A percentile compares a stretch with the other conserved stretches of the same genome.
phyloP scores from a whole-genome alignment of 2,888 invertebrate genomes.

The Hypsopygia costalis region DNA sequence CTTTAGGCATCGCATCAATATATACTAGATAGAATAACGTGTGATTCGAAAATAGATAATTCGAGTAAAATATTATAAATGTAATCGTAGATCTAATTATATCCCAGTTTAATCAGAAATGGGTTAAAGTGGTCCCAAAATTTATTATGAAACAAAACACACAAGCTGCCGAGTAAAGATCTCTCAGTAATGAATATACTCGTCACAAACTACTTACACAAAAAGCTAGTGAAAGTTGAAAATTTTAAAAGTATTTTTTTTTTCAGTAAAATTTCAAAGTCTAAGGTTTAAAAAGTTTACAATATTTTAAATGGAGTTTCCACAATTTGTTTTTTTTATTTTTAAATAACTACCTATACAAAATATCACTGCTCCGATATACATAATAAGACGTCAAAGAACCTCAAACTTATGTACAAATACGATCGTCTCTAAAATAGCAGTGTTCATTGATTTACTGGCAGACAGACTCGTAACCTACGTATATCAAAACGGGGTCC shows the following conservation, averaged over 20 bases:
- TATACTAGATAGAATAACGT: slow-evolving; percentile 21
- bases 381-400: slow-evolving; percentile 51
- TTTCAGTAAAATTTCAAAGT: slow-evolving; percentile 40
- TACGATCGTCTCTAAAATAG: slow-evolving; percentile 52
- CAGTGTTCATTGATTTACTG: slow-evolving; percentile 41
- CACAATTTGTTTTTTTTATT: slow-evolving; percentile 22
- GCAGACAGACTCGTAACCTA: slow-evolving; percentile 37
- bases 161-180: slow-evolving; percentile 46
- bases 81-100: slow-evolving; percentile 35
- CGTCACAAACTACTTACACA: slow-evolving; percentile 53
- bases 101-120: slow-evolving; percentile 40
- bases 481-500: slow-evolving; percentile 37
- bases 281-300: slow-evolving; percentile 48
- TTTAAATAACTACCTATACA: slow-evolving; percentile 60
- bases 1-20: slow-evolving; percentile 47
- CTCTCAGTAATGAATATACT: slow-evolving; percentile 32
- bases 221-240: slow-evolving; percentile 57
- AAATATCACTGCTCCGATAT: slow-evolving; percentile 74
- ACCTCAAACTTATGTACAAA: slow-evolving; percentile 62
- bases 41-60: slow-evolving; percentile 21
- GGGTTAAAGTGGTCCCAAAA: slow-evolving; percentile 74
- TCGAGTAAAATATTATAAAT: slow-evolving; percentile 22
- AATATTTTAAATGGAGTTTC: slow-evolving; percentile 34
- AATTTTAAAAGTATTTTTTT: slow-evolving; percentile 27
- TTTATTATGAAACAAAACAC: slow-evolving; percentile 75